These are phyloP conservation scores for Amiota mariae DNA, from an alignment of 2,888 invertebrate species.

Conservation along the genomic window DNA sequence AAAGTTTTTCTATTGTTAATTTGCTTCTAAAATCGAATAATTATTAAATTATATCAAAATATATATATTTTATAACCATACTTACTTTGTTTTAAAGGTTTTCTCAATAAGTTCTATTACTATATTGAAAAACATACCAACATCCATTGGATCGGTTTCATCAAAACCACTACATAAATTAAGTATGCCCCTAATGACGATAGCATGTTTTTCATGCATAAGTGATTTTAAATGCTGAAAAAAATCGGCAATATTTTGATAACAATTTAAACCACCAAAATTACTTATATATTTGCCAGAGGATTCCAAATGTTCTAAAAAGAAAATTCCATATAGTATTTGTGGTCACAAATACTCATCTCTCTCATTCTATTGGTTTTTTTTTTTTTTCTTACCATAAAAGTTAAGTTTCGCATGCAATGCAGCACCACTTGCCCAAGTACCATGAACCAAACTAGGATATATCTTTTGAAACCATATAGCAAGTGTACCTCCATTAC, in stretches of 20 bases:
- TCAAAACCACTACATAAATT: background rate
- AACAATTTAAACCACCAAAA: background rate
- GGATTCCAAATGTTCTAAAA: background rate
- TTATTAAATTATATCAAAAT: too few relatives aligned
- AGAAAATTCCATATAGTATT: background rate
- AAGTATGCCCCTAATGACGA: background rate
- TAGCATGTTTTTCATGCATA: background rate
- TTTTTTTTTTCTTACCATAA: conserved; percentile 52
- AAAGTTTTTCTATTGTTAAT: background rate
- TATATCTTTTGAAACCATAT: conserved; percentile 78
- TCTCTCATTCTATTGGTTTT: too few relatives aligned
- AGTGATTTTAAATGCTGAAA: background rate
- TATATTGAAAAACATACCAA: conserved; percentile 37
- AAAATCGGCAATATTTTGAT: background rate
- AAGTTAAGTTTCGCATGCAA: conserved; percentile 77
- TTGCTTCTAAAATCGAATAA: background rate
- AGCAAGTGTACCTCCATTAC: conserved; percentile 79
- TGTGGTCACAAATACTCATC: too few relatives aligned
- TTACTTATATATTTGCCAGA: background rate
- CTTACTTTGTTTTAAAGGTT: background rate
- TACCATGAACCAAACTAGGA: conserved; percentile 76
- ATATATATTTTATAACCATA: background rate
- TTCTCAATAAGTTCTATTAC: conserved; percentile 28
- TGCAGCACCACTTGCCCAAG: conserved; percentile 79
- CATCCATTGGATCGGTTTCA: background rate